These are phyloP conservation scores for Elaphurus davidianus DNA, from an alignment of 2,113 vertebrate species.

Conservation along the genomic window DNA sequence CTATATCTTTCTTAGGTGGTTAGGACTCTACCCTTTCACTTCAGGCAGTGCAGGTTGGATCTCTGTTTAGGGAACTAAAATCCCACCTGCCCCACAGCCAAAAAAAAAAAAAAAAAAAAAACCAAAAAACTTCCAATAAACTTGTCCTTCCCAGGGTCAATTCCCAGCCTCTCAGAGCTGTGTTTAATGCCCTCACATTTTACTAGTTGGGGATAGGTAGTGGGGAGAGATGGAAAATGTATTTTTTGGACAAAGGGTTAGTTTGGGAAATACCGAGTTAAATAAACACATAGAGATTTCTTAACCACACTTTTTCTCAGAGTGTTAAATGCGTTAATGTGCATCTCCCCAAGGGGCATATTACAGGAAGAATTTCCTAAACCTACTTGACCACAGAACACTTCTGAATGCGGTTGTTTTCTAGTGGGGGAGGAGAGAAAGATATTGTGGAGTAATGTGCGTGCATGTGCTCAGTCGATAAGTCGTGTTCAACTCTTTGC, in stretches of 20 bases:
- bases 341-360: not conserved
- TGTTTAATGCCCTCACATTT: not conserved
- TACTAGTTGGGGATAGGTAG: not conserved
- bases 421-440: not conserved
- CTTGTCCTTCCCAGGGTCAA: not conserved
- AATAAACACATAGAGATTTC: not conserved
- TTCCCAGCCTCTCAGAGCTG: not conserved
- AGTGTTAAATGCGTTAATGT: not conserved
- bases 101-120: not conserved
- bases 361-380: not conserved
- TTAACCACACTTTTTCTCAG: not conserved
- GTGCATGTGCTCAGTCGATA: not conserved
- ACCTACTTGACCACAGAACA: not conserved
- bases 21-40: not conserved
- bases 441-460: not conserved
- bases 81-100: not conserved
- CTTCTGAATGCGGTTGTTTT: not conserved
- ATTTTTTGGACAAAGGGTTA: not conserved
- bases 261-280: not conserved
- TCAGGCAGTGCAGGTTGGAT: not conserved
- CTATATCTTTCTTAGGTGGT: not conserved
- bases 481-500: not conserved
- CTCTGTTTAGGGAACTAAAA: not conserved
- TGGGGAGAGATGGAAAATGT: not conserved
- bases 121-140: no score